These are phyloP conservation scores for Pseudomugil tenellus DNA, from an alignment of 2,797 vertebrate species.

Conservation along the genomic window DNA sequence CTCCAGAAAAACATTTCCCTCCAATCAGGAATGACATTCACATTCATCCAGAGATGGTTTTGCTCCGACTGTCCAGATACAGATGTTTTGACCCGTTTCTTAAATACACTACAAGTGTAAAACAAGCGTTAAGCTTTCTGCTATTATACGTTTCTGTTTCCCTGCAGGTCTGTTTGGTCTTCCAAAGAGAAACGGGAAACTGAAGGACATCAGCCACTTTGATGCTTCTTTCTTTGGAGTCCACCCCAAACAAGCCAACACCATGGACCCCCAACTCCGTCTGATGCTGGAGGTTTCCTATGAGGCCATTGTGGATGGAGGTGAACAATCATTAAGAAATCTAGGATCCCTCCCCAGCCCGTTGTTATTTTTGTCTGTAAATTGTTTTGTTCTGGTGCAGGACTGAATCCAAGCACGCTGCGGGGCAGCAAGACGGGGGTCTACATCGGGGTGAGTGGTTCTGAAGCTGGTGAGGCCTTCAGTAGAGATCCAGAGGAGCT, in stretches of 20 bases:
- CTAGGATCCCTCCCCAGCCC: no score
- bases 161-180: conserved; percentile 90
- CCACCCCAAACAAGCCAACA: conserved; percentile 95
- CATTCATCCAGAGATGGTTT: no score
- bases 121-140: no score
- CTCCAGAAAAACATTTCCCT: no score
- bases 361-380: neutral
- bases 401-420: conserved; percentile 87
- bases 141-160: neutral
- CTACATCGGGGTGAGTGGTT: conserved; percentile 93
- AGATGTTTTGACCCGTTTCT: no score
- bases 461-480: conserved; percentile 92
- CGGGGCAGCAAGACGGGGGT: conserved; percentile 92
- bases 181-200: conserved; percentile 92
- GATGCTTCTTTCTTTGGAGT: conserved; percentile 94
- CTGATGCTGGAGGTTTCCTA: conserved; percentile 92
- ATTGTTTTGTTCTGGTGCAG: conserved; percentile 66
- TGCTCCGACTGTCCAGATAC: no score
- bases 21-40: no score
- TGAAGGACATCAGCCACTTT: conserved; percentile 94
- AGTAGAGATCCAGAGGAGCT: conserved; percentile 94
- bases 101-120: no score
- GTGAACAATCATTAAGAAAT: conserved; percentile 68
- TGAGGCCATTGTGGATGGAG: conserved; percentile 94
- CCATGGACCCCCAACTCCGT: conserved; percentile 97